These are phyloP conservation scores for Argynnis bischoffii DNA, from an alignment of 2,888 invertebrate species.

Conservation along the genomic window DNA sequence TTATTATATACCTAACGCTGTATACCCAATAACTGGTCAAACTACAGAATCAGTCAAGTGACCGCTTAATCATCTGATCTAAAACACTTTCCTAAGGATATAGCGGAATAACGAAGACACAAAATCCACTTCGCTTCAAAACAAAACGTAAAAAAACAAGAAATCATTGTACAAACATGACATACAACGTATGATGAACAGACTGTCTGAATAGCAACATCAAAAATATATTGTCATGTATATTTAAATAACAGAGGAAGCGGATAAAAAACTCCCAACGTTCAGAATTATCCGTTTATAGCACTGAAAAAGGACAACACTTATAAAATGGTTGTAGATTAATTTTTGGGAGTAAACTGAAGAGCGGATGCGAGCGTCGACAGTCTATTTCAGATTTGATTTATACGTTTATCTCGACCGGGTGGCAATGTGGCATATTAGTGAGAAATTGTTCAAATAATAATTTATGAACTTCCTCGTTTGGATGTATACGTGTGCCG, in stretches of 20 bases:
- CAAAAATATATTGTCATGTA: constrained; percentile 11
- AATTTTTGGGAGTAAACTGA: constrained; percentile 62
- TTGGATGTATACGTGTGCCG: constrained; percentile 45
- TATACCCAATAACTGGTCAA: no score
- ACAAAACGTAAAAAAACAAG: no score
- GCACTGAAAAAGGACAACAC: constrained; percentile 48
- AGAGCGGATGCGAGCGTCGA: constrained; percentile 67
- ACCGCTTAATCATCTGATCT: no score
- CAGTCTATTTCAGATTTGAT: constrained; percentile 76
- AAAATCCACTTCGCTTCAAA: no score
- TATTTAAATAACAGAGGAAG: constrained; percentile 36
- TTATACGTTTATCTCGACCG: constrained; percentile 61
- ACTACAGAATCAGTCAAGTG: no score
- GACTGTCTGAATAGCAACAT: not conserved
- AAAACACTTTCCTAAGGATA: no score
- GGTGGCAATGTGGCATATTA: constrained; percentile 69
- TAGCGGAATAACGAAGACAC: no score
- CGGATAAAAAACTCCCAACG: constrained; percentile 48
- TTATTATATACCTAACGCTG: no score
- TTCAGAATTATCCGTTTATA: constrained; percentile 54
- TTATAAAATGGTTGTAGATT: constrained; percentile 60
- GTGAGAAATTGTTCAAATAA: constrained; percentile 63
- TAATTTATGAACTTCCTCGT: constrained; percentile 64
- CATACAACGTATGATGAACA: not conserved
- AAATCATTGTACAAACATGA: not conserved